These are phyloP conservation scores for Distichodus sexfasciatus DNA, from an alignment of 2,797 vertebrate species.

Conservation along the genomic window DNA sequence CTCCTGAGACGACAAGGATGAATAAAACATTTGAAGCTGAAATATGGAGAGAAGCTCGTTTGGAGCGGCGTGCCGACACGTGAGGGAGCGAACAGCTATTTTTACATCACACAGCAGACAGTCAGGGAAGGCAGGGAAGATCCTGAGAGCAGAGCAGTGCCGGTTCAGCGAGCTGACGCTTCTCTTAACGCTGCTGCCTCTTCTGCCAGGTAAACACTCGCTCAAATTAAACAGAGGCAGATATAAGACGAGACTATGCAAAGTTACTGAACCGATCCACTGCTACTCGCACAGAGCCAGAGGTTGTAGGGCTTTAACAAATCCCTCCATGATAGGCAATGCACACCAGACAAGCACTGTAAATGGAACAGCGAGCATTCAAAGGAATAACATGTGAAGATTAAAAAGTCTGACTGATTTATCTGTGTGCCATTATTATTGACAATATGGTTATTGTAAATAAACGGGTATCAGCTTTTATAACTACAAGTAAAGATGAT, in stretches of 20 bases:
- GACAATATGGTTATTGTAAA: too few species aligned
- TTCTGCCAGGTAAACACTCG: conserved; percentile 23
- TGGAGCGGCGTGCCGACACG: conserved; percentile 39
- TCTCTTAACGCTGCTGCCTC: conserved; percentile 7
- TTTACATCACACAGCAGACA: conserved; percentile 47
- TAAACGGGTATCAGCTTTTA: too few species aligned
- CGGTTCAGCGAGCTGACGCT: conserved; percentile 41
- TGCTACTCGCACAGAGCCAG: neutral
- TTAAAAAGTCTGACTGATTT: too few species aligned
- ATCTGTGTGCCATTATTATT: too few species aligned
- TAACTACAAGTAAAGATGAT: too few species aligned
- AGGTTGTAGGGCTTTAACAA: neutral
- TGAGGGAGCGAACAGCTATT: conserved; percentile 41
- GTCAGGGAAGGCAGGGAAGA: conserved; percentile 37
- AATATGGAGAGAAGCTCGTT: conserved; percentile 43
- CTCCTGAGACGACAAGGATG: conserved; percentile 38
- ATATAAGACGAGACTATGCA: neutral
- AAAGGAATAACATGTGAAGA: too few species aligned
- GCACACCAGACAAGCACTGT: neutral
- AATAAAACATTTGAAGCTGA: conserved; percentile 55
- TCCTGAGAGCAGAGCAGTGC: conserved; percentile 37
- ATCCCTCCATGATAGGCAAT: neutral
- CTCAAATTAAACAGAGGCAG: conserved; percentile 16
- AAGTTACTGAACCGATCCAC: neutral
- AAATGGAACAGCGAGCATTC: too few species aligned